Conservation (phyloP, 2,888 invertebrate species). For the Ctenicera cuprea region DNA sequence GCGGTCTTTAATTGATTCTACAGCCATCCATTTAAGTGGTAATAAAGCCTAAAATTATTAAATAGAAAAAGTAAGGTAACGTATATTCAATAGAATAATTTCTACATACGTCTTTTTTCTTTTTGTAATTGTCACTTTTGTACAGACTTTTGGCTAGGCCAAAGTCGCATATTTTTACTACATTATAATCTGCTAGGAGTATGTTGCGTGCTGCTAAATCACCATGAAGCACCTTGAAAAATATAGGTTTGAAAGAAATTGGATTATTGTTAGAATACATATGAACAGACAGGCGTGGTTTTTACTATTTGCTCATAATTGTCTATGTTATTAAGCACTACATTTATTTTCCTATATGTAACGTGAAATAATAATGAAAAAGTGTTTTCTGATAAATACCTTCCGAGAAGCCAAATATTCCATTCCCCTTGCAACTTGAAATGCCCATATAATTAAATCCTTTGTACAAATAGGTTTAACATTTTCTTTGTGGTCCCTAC, state of each 20-base stretch:
- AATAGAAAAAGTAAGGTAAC: background rate
- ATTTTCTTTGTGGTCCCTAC: slow-evolving; percentile 83
- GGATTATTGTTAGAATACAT: too few species aligned
- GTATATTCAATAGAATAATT: background rate
- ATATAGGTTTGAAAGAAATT: too few species aligned
- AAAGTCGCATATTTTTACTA: slow-evolving; percentile 98
- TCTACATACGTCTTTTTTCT: slow-evolving; percentile 85
- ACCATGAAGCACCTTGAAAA: too few species aligned
- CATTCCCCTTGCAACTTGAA: slow-evolving; percentile 96
- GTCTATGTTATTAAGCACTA: too few species aligned
- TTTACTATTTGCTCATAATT: too few species aligned
- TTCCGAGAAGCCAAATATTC: slow-evolving; percentile 93
- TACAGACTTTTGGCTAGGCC: slow-evolving; percentile 95
- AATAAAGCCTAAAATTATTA: slow-evolving; percentile 78
- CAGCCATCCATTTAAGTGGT: slow-evolving; percentile 97
- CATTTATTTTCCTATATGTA: too few species aligned
- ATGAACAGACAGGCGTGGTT: too few species aligned
- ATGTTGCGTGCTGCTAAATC: slow-evolving; percentile 95
- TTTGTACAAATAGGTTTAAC: slow-evolving; percentile 85
- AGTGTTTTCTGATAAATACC: too few species aligned
- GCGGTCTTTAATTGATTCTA: slow-evolving; percentile 93
- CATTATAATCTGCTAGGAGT: slow-evolving; percentile 89
- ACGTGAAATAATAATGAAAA: too few species aligned
- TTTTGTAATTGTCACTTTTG: slow-evolving; percentile 92
- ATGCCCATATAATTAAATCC: slow-evolving; percentile 92